Evolutionary conservation across 1,140 invertebrate genomes (phyloP), one percentile per base, ranked within the genome.

Genomic region (Heliconius melpomene): DNA sequence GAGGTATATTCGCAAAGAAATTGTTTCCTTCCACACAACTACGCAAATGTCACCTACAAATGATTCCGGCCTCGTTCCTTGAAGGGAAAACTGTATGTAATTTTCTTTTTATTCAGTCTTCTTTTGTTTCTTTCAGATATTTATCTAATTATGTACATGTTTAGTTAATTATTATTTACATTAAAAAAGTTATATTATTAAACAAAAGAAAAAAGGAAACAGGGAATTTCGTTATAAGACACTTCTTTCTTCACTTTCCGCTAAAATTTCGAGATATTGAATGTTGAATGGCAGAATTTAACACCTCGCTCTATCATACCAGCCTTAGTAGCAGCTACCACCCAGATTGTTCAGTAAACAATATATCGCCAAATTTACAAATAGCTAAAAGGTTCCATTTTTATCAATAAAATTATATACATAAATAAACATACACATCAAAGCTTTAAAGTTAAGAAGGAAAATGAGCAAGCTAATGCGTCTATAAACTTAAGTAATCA

Each of bases 11-110:
- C 54, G 54, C 29, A 75, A 75, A 75, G 57, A 76, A 70, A 76
- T 76, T 70, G 57, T 76, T 70, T 76, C 74, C 38, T 76, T 76
- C 57, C 36, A 70, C 75, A 76, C 75, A 76, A 76, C 75, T 70
- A 76, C 60, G 57, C 38, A 70, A 76, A 76, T 75, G 26, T 54
- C 57, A 46, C 57, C 57, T 40, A 60, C 57, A 76, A 76, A 76
- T 76, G 57, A 76, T 66, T 76, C 23, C n/a, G n/a, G n/a, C 2
- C 71, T 72, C 36, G 71, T 72, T 72, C 7, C 32, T 72, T 26
- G 18, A n/a, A 13, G 60, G 60, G 2, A 66, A 66, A 6, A 18
- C n/a, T 29, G 60, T 26, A 13, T 29, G 60, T 26, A 13, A 26
- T 29, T 29, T 26, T 6, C 13, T 66, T 29, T 66, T 29, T 29